Base-by-base conservation (phyloP, 2,888 invertebrate species). In the Calameuta pallipes region DNA sequence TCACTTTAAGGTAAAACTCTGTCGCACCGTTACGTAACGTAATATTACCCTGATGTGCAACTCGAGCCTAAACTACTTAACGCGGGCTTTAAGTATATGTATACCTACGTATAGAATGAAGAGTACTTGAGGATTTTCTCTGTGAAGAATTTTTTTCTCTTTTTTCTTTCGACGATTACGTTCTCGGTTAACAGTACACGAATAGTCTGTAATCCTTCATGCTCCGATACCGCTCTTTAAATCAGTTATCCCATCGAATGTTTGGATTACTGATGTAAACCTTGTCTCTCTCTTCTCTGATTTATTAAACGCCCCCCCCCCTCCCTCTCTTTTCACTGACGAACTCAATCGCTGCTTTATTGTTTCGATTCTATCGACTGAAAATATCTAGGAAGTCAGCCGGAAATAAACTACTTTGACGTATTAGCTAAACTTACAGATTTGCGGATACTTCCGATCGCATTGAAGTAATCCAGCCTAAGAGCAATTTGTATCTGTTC, bases 301-400 rank as follows among this genome's bases (percentile, higher is more conserved):
- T 84, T 85, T 84, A 85, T 85, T 83, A 85, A 83, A 84, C 37
- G 83, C 70, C 69, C 81, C 80, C 69, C 81, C 80, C 70, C 56
- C 81, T 79, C 70, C 69, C 81, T 79, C 78, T 36, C 76, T 78
- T 78, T 80, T 81, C 84, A 82, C 78, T 80, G 74, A 82, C 78
- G 79, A 79, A 80, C 78, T 82, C 85, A 83, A 84, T 84, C 83
- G 78, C 80, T 82, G 80, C 81, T 84, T 84, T 78, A 85, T 85
- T 85, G 83, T 85, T 84, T 85, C 84, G 85, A 85, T 85, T 85
- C 83, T 81, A 77, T 81, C 75, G 80, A 80, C 75, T 85, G 84
- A 83, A 82, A 56, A 56, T 23, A 56, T 56, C 56, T 23, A 56
- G 56, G 9, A 56, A 23, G 2, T 23, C 56, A 56, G 23, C 56